Base-by-base conservation (phyloP, 2,888 invertebrate genomes). In the Anaspis maculata region DNA sequence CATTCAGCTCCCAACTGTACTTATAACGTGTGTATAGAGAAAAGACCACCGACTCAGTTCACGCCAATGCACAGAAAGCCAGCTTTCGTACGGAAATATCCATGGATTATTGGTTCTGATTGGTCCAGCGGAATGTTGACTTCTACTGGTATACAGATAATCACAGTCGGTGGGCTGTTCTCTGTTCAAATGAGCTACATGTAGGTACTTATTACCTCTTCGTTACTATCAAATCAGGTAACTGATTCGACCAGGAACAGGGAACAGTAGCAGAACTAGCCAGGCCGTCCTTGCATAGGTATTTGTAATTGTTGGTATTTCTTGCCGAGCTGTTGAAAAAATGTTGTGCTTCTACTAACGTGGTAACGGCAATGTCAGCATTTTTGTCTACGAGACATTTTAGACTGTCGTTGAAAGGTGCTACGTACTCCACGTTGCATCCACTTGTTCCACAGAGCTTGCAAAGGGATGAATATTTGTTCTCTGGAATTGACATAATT, bases 191-290 rank as follows among this genome's bases (percentile, higher is more conserved):
- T 5, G 6, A 6, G 19, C 9, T 6, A 19, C 5, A 9, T 9
- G 9, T 5, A 19, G 9, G 5, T 19, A 9, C 9, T 19, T 6
- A 19, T 6, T 19, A 19, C 19, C 19, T 19, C 6, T 9, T 19
- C 6, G 19, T 9, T 5, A 19, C 19, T 6, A 19, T 9, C 19
- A 19, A 19, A 19, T 19, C 19, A 9, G 5, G 5, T 19, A 79
- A 77, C 49, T 81, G 79, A 24, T 64, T 67, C 2, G 77, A 64
- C 71, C 80, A 74, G 11, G 71, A 59, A 50, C 81, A 81, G 0
- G 77, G 73, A 0, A 13, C 36, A 12, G 42, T 32, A 21, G 47
- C 42, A 33, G 49, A 47, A 35, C 47, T 39, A 25, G 51, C 10
- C n/a, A 46, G 47, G 5, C 61, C 61, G 48, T 64, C 45, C 13